These are phyloP conservation scores for Phainopepla nitens DNA, from an alignment of 2,113 vertebrate genomes.

Conservation along the genomic window DNA sequence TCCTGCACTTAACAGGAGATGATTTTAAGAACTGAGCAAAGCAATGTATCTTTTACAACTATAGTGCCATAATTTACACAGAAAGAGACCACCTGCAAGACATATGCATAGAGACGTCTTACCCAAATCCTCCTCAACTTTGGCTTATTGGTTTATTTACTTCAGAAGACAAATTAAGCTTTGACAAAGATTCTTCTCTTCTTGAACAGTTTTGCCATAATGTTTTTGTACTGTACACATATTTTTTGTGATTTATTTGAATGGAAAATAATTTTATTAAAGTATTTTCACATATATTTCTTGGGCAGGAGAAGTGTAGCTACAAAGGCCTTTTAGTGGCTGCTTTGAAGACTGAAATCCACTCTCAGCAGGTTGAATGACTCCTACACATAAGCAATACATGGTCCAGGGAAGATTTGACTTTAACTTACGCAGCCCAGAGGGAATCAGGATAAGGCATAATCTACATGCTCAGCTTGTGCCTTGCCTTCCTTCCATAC, in stretches of 20 bases:
- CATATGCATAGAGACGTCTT: background rate
- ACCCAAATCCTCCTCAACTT: background rate
- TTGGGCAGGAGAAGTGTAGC: background rate
- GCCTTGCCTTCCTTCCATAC: background rate
- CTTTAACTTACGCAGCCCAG: background rate
- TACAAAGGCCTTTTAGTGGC: background rate
- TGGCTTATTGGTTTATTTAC: background rate
- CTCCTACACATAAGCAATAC: background rate
- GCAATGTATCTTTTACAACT: background rate
- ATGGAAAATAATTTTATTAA: background rate
- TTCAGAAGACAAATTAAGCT: background rate
- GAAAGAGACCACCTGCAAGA: background rate
- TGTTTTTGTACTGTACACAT: background rate
- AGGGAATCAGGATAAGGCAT: background rate
- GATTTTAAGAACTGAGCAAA: background rate
- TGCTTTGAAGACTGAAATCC: background rate
- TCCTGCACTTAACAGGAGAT: background rate
- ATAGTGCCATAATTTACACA: background rate
- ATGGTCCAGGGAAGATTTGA: background rate
- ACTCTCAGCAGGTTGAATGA: background rate
- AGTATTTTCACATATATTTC: background rate
- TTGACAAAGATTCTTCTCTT: background rate
- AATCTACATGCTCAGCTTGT: background rate
- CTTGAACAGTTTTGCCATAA: background rate
- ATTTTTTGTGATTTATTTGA: background rate